These are phyloP conservation scores for Neogale vison DNA, from an alignment of 2,113 vertebrate species.

Conservation along the genomic window DNA sequence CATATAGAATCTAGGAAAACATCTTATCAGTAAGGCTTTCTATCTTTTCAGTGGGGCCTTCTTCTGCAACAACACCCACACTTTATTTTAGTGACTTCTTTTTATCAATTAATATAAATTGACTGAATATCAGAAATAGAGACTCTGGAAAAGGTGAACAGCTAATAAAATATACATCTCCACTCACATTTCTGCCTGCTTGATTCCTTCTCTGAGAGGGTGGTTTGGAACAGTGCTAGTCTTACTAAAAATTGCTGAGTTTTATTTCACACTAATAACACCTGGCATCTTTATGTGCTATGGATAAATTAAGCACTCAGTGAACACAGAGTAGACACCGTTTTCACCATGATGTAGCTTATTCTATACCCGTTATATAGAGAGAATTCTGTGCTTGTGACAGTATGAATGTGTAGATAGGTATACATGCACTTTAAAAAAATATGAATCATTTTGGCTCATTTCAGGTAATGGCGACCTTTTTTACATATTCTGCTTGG, in stretches of 20 bases:
- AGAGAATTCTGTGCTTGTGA: not conserved
- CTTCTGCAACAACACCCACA: not conserved
- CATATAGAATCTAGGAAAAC: not conserved
- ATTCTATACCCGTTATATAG: not conserved
- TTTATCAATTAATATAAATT: constrained; percentile 19
- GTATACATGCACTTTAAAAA: not conserved
- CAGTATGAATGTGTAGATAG: not conserved
- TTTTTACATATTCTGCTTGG: not conserved
- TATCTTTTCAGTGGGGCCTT: not conserved
- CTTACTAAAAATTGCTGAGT: constrained; percentile 58
- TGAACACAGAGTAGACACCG: not conserved
- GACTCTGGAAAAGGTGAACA: not conserved
- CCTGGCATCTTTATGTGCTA: constrained; percentile 45
- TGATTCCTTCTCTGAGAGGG: constrained; percentile 32
- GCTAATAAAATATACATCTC: constrained; percentile 12
- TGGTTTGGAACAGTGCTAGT: not conserved
- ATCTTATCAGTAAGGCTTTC: not conserved
- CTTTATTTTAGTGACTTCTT: constrained; percentile 4
- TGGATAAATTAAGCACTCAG: constrained; percentile 51
- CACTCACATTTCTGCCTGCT: not conserved
- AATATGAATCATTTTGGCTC: not conserved
- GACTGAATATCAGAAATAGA: not conserved
- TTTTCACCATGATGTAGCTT: not conserved
- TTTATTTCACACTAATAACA: constrained; percentile 52
- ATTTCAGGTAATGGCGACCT: constrained; percentile 26